These are phyloP conservation scores for Lutjanus argentimaculatus DNA, from an alignment of 2,797 vertebrate genomes.

Conservation along the genomic window DNA sequence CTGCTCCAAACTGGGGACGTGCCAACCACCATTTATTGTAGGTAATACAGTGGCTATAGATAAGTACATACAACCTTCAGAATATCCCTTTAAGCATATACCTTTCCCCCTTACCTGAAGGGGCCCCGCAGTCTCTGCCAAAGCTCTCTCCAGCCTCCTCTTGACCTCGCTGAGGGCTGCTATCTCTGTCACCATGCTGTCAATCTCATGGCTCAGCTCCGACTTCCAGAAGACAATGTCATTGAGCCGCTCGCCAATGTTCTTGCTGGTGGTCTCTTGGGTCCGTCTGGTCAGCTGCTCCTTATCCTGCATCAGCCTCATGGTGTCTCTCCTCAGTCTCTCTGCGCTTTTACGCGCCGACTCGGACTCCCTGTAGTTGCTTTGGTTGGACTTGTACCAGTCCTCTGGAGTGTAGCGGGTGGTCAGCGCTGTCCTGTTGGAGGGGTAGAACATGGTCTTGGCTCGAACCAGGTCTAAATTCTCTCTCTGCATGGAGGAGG, in stretches of 20 bases:
- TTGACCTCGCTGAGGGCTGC: constrained; percentile 88
- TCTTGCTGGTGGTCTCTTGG: constrained; percentile 90
- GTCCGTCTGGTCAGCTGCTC: constrained; percentile 89
- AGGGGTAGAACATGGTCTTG: constrained; percentile 87
- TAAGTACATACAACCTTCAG: no score
- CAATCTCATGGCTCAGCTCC: constrained; percentile 93
- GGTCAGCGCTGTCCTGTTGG: constrained; percentile 87
- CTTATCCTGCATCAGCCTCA: constrained; percentile 91
- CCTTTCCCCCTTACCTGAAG: constrained; percentile 88
- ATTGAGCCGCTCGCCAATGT: constrained; percentile 91
- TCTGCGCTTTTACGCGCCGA: constrained; percentile 90
- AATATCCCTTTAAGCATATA: background rate
- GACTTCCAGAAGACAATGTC: constrained; percentile 95
- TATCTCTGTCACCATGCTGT: constrained; percentile 94
- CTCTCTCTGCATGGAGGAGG: constrained; percentile 81
- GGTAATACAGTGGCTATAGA: no score
- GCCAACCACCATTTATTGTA: no score
- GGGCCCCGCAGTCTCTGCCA: constrained; percentile 91
- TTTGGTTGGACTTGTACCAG: constrained; percentile 93
- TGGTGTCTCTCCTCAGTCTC: constrained; percentile 89
- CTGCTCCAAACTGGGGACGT: no score
- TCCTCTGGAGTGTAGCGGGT: constrained; percentile 91
- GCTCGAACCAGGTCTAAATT: constrained; percentile 84
- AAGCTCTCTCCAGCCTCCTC: constrained; percentile 91
- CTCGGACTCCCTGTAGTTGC: constrained; percentile 91